Evolutionary conservation across 2,888 invertebrate species (phyloP), one percentile per base, ranked within the genome.

Genomic region (Diaphora mendica): DNA sequence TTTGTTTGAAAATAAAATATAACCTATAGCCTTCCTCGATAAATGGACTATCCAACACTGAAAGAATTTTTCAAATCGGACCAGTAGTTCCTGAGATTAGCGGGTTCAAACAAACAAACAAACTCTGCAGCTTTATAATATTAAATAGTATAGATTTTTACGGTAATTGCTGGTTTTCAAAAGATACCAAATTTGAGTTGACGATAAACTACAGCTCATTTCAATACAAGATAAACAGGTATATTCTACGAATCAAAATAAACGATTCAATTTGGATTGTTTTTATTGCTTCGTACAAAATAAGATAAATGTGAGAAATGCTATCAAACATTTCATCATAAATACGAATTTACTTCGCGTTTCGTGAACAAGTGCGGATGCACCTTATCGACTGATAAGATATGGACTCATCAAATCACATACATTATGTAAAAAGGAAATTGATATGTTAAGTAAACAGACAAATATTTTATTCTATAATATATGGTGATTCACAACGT

Each of bases 381-480:
- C 59, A 68, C 33, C 30, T 74, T 70, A 70, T 74, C 74, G 9
- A 64, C 8, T 35, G 73, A 66, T 73, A 73, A 73, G 70, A 70
- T 70, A 67, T 13, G 23, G 7, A 17, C 30, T 64, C 15, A 39
- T 51, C 39, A 72, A 64, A 68, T 72, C 39, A 64, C 13, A 64
- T 33, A 44, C 64, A 68, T 33, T 55, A 26, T 59, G 15, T 26
- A 44, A 33, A 33, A 64, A 35, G 64, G 33, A 30, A 67, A 72
- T 67, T 55, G n/a, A 35, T 11, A 70, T 70, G 23, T 44, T 23
- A 7, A 70, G 7, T 62, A 15, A 30, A 70, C 44, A 23, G 17
- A 30, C 30, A 26, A 42, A 69, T 5, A 5, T 68, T 67, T n/a
- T 55, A 55, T 55, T 20, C 51, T 5, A 20, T 51, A 8, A 23